Evolutionary conservation across 2,888 invertebrate genomes (phyloP).

Genomic region (Sycophila texana): DNA sequence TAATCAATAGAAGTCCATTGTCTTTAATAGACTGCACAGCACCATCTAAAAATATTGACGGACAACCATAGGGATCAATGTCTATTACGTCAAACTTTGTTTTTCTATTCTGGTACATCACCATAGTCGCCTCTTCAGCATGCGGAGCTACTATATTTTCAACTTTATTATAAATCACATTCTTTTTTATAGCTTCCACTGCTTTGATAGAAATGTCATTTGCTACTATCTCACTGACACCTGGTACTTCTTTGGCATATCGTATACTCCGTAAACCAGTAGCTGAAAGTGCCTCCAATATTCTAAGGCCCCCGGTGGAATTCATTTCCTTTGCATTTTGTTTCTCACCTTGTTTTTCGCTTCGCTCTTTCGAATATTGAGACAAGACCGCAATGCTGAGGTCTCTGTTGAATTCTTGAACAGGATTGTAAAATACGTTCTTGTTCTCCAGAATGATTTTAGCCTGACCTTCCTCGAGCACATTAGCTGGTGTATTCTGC

Average conservation of each 20-base stretch:
- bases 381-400: constrained; percentile 87
- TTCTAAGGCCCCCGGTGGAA: constrained; percentile 77
- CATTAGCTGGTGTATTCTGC: neutral
- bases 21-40: constrained; percentile 89
- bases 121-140: constrained; percentile 90
- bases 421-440: constrained; percentile 98
- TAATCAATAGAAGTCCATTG: constrained; percentile 93
- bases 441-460: constrained; percentile 83
- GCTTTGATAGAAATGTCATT: constrained; percentile 93
- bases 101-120: constrained; percentile 88
- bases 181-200: constrained; percentile 89
- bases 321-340: constrained; percentile 70
- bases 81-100: constrained; percentile 92
- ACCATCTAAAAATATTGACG: constrained; percentile 92
- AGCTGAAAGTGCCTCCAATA: constrained; percentile 96
- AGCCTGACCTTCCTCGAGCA: constrained; percentile 84
- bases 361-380: constrained; percentile 80
- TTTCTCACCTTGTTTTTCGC: neutral
- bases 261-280: constrained; percentile 94
- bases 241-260: constrained; percentile 95
- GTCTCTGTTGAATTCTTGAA: constrained; percentile 98
- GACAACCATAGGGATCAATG: constrained; percentile 98
- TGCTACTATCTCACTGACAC: constrained; percentile 88
- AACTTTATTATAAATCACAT: constrained; percentile 86
- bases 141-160: constrained; percentile 84